Base-by-base conservation (phyloP, 2,113 vertebrate species). In the Cottus gobio region DNA sequence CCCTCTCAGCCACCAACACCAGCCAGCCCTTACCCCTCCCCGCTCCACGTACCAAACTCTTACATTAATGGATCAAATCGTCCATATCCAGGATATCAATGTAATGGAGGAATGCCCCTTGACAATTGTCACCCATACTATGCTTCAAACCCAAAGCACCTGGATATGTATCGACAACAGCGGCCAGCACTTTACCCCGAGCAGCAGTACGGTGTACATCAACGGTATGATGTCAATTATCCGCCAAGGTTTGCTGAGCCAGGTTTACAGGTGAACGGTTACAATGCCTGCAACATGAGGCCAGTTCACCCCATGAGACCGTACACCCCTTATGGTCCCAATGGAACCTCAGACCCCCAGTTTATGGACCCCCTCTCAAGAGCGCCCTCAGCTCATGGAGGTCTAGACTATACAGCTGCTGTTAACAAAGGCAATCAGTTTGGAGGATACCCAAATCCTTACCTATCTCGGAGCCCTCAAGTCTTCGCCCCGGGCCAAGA, bases 1-100 rank as follows among this genome's bases (percentile, higher is more conserved):
- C 71, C 93, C 67, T 84, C 91, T 37, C 96, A 97, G 90, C 91
- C 95, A 15, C 75, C 94, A 86, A 93, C 87, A 85, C 87, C 95
- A 81, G 75, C 93, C 76, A 95, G 93, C 88, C 93, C 95, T 80
- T 98, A 96, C 70, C 85, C 95, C 74, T 87, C 95, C 36, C 91
- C 96, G 54, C 89, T 97, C 46, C 96, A 96, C 71, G 75, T 93
- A 89, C 76, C 86, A 37, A 95, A 94, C 73, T 93, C 97, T 57
- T 98, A 96, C 90, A 94, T 97, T 69, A 97, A 96, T 91, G 95
- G 96, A 85, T 95, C 97, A 80, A 95, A 93, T 88, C 91, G 85
- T 80, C 95, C 96, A 67, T 97, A 97, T 63, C 89, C 95, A 62
- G 90, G 95, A 30, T 98, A 97, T 82, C 97, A 96, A 70, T 97